Conservation (phyloP, 2,797 vertebrate genomes). For the Anas bahamensis region DNA sequence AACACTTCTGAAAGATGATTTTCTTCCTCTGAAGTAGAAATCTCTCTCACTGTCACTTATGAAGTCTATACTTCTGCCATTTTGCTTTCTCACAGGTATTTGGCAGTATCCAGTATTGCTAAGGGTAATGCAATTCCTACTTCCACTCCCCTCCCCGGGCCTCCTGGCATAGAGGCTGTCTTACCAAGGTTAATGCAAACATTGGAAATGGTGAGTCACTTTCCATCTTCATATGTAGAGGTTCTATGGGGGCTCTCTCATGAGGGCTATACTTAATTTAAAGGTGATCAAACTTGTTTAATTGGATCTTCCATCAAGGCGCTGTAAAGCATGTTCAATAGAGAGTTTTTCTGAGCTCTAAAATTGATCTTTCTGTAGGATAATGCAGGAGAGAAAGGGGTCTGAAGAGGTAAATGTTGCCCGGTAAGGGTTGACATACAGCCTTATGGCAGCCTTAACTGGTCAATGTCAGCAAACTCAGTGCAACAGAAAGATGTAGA, state of each 20-base stretch:
- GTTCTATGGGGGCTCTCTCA: neutral
- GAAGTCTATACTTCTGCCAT: neutral
- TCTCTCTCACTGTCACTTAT: neutral
- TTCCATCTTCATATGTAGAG: neutral
- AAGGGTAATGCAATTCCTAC: neutral
- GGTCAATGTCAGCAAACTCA: neutral
- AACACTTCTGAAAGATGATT: neutral
- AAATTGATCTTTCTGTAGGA: neutral
- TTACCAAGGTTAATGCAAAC: neutral
- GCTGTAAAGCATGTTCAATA: neutral
- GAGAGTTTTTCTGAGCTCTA: neutral
- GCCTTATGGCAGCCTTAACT: neutral
- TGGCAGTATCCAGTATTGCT: neutral
- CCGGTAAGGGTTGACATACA: neutral
- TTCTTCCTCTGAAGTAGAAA: neutral
- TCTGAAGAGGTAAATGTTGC: neutral
- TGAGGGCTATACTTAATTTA: neutral
- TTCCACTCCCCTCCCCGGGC: neutral
- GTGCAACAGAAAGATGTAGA: neutral
- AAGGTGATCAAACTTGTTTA: neutral
- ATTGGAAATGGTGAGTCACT: conserved; percentile 2
- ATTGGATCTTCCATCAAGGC: neutral
- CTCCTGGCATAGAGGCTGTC: neutral
- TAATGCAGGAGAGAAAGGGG: neutral
- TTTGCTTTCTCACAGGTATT: neutral